Conservation (phyloP, 1,140 invertebrate genomes). For the Laodelphax striatellus region DNA sequence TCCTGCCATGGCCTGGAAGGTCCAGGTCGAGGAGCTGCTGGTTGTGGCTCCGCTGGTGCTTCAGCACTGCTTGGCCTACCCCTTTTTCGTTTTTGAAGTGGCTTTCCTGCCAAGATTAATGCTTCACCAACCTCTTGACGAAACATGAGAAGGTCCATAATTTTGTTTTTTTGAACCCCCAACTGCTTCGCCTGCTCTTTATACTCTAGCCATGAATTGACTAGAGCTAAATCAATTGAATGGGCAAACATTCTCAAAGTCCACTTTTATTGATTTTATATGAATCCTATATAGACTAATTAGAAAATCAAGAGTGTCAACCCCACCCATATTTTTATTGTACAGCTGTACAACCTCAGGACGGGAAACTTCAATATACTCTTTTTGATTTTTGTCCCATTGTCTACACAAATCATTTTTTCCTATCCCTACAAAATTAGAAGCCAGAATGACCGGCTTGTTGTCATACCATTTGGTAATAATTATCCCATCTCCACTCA, state of each 20-base stretch:
- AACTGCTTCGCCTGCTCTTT: conserved; percentile 15
- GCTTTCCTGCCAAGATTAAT: conserved; percentile 3
- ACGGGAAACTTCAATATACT: conserved; percentile 19
- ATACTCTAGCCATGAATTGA: conserved; percentile 27
- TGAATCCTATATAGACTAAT: conserved; percentile 22
- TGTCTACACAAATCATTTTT: conserved; percentile 14
- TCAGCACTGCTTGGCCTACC: conserved; percentile 6
- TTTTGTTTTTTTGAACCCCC: conserved; percentile 5
- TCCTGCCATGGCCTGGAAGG: background rate
- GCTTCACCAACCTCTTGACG: conserved; percentile 6
- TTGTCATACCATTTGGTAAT: conserved; percentile 18
- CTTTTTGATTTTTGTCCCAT: conserved; percentile 26
- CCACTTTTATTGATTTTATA: conserved; percentile 25
- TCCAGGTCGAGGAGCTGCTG: background rate
- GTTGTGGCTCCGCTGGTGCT: background rate
- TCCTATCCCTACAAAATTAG: conserved; percentile 17
- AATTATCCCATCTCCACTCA: conserved; percentile 10
- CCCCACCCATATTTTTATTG: conserved; percentile 28
- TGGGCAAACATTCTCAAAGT: conserved; percentile 26
- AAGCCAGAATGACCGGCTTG: conserved; percentile 6
- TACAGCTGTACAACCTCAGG: conserved; percentile 25
- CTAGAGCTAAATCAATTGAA: conserved; percentile 22
- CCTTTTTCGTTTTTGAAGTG: background rate
- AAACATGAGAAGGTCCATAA: conserved; percentile 13
- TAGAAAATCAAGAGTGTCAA: conserved; percentile 25